Percentiles rank a stretch among this genome's conserved stretches.
These are phyloP conservation scores for Siniperca undulata DNA, from an alignment of 2,797 vertebrate species.

Conservation along the genomic window DNA sequence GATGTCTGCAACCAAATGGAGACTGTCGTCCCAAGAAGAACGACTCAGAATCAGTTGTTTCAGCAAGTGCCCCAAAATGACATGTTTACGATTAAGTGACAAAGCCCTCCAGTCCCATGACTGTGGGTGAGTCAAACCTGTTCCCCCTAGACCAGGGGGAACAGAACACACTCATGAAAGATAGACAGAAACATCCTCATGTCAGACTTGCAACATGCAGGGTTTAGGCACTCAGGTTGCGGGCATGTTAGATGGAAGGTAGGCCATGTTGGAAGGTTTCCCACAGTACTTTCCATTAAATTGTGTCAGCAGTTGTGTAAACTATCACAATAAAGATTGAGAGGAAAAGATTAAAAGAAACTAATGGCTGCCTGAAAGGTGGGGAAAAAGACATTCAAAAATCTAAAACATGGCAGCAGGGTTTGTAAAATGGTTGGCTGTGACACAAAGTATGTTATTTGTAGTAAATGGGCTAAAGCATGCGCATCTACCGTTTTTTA, in stretches of 20 bases:
- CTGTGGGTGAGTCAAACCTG: too few species aligned
- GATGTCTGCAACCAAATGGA: not conserved
- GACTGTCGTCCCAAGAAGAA: not conserved
- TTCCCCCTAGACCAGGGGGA: too few species aligned
- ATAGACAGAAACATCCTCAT: not conserved
- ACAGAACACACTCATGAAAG: too few species aligned
- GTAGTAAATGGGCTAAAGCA: not conserved
- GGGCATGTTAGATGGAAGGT: not conserved
- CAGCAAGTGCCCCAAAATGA: not conserved
- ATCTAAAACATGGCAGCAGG: not conserved
- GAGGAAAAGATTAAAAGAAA: conserved; percentile 1
- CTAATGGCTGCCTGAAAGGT: not conserved
- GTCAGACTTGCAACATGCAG: not conserved
- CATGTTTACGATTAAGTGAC: not conserved
- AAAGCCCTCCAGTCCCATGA: not conserved
- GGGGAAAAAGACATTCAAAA: not conserved
- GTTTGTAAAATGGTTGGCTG: conserved; percentile 5
- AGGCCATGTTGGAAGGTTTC: not conserved
- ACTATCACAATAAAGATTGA: not conserved
- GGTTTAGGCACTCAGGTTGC: not conserved
- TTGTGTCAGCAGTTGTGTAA: not conserved
- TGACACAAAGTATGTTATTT: not conserved
- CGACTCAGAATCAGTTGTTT: not conserved
- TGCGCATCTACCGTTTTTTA: conserved; percentile 1
- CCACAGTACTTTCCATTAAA: not conserved